phyloP scores from a whole-genome alignment of 1,140 invertebrate genomes.

The Lysiphlebus fabarum region DNA sequence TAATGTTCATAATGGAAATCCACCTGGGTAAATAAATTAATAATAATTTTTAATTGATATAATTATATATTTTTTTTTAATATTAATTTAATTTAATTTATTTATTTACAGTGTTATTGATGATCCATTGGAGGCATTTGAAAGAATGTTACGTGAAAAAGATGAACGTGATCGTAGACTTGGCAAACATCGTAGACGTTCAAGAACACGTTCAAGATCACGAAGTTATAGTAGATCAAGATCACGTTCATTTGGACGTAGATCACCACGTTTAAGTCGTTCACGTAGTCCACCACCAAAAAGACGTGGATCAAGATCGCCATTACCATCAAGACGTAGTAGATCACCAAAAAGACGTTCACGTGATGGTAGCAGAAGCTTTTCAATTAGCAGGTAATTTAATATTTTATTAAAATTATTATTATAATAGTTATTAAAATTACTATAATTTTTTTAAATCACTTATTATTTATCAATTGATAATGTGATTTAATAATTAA shows the following conservation, averaged over 20 bases:
- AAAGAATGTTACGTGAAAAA: constrained; percentile 79
- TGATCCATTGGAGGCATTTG: constrained; percentile 81
- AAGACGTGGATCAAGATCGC: constrained; percentile 45
- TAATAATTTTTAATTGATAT: constrained; percentile 13
- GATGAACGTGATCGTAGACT: constrained; percentile 68
- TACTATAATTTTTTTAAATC: background rate
- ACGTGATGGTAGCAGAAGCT: constrained; percentile 45
- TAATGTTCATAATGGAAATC: constrained; percentile 51
- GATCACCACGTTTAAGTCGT: constrained; percentile 47
- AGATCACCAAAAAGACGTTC: constrained; percentile 50
- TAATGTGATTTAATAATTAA: constrained; percentile 17
- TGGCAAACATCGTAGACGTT: constrained; percentile 61
- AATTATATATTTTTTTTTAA: background rate
- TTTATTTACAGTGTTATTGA: constrained; percentile 63
- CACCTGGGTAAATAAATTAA: constrained; percentile 41
- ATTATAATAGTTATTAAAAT: background rate
- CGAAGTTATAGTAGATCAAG: constrained; percentile 56
- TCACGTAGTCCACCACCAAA: constrained; percentile 49
- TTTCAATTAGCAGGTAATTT: constrained; percentile 58
- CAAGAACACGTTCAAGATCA: constrained; percentile 52
- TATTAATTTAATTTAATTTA: constrained; percentile 1
- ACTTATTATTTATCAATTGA: background rate
- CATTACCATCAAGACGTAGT: constrained; percentile 48
- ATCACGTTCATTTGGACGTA: constrained; percentile 49
- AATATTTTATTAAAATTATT: constrained; percentile 4